Percentiles rank a stretch among this genome's conserved stretches.
Conservation (phyloP, 2,113 vertebrate species). For the Rhinoptilus africanus region DNA sequence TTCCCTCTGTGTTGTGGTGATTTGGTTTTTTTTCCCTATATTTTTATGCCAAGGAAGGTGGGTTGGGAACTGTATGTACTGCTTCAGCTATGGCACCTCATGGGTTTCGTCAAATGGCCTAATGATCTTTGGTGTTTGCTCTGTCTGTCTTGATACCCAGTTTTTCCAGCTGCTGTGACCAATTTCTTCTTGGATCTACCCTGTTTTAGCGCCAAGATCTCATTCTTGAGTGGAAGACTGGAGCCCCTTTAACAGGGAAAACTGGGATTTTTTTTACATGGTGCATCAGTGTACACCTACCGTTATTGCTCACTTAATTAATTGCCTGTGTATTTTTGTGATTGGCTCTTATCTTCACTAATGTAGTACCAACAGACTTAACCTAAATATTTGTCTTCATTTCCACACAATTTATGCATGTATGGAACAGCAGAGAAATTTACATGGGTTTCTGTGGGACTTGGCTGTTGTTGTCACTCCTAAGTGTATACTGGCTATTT, state of each 20-base stretch:
- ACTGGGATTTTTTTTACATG: not conserved
- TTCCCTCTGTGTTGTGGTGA: not conserved
- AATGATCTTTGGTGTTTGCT: not conserved
- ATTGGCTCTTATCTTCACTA: not conserved
- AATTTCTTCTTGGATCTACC: not conserved
- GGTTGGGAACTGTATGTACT: not conserved
- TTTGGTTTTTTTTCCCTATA: not conserved
- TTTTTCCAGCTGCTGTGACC: not conserved
- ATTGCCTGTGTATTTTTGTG: not conserved
- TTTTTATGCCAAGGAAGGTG: not conserved
- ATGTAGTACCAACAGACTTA: not conserved
- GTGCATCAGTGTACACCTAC: not conserved
- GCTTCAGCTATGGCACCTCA: not conserved
- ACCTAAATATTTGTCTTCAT: not conserved
- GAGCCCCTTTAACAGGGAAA: not conserved
- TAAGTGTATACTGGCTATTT: not conserved
- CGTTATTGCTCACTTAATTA: not conserved
- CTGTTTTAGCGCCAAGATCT: not conserved
- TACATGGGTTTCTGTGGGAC: not conserved
- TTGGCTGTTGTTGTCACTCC: not conserved
- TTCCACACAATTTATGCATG: not conserved
- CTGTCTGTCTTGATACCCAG: not conserved
- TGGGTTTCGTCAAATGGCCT: not conserved
- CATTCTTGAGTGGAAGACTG: not conserved
- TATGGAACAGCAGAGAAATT: not conserved